Base-by-base conservation (phyloP, 2,888 invertebrate genomes). In the Dicycla oo region DNA sequence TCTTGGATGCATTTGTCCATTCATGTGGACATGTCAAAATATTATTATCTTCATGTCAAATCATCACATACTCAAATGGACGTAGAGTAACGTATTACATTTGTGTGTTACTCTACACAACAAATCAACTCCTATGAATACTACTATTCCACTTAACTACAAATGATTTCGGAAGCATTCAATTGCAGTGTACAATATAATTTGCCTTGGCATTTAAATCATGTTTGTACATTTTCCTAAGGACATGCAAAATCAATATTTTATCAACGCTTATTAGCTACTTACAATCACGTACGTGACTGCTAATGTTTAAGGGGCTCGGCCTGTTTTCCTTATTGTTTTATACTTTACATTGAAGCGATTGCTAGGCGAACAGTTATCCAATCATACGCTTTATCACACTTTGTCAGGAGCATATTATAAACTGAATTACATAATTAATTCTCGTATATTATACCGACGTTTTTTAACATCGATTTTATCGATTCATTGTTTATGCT, bases 201-300 rank as follows among this genome's bases (percentile, higher is more conserved):
- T 54, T 68, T 43, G 11, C 76, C 47, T 74, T 76, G 69, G 23
- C 58, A 74, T 74, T 73, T 73, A 62, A 58, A 62, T 63, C 53
- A 74, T 30, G 26, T 43, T 40, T 61, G 47, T 57, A 57, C 49
- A 69, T 53, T 57, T 62, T 51, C 20, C 11, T 62, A 23, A 77
- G 69, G 26, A 70, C 56, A n/a, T 70, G 20, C 57, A 43, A 47
- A 62, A 78, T 64, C 63, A 76, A 76, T 78, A 76, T 61, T 78
- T 43, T 60, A 72, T 45, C 45, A 75, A 40, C 62, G 49, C 66
- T 47, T 56, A 61, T 45, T 61, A 23, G 18, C 61, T 69, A 13
- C 34, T 18, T 30, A 56, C 47, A 15, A 54, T 18, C 56, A n/a
- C n/a, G 11, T 47, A 68, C 53, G 30, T 40, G 58, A 56, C 18